Evolutionary conservation across 2,113 vertebrate genomes (phyloP).

Genomic region (Xenotilapia leptura): DNA sequence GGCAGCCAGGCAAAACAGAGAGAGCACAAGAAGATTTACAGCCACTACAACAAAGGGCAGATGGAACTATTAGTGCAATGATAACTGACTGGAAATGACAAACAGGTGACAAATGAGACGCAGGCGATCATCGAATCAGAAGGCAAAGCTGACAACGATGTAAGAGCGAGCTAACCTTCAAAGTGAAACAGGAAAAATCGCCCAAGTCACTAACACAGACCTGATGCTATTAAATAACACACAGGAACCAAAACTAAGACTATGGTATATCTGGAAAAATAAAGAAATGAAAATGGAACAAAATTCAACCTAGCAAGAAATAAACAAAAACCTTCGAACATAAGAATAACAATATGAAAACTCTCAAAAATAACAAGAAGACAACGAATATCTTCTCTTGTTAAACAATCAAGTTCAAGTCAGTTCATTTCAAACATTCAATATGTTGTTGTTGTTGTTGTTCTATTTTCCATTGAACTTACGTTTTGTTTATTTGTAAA

Average conservation of each 20-base stretch:
- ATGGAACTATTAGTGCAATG: no score
- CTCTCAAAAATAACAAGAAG: background rate
- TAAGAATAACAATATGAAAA: background rate
- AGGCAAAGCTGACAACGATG: background rate
- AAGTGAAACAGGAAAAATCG: background rate
- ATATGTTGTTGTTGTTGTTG: background rate
- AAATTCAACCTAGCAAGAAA: background rate
- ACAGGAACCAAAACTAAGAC: background rate
- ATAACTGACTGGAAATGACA: background rate
- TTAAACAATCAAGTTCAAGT: background rate
- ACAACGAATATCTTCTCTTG: background rate
- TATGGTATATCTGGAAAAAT: background rate
- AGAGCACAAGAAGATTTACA: background rate
- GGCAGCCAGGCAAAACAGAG: fast-evolving
- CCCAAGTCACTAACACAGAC: background rate
- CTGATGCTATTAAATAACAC: background rate
- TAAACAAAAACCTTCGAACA: fast-evolving
- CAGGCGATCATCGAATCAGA: background rate
- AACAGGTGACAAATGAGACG: background rate
- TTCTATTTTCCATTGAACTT: background rate
- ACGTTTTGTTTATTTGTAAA: fast-evolving
- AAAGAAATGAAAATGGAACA: background rate
- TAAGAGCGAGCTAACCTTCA: background rate
- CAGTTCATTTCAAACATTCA: background rate
- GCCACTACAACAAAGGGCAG: background rate